Evolutionary conservation across 1,140 invertebrate species (phyloP), one percentile per base, ranked within the genome.

Genomic region (Asobara japonica): DNA sequence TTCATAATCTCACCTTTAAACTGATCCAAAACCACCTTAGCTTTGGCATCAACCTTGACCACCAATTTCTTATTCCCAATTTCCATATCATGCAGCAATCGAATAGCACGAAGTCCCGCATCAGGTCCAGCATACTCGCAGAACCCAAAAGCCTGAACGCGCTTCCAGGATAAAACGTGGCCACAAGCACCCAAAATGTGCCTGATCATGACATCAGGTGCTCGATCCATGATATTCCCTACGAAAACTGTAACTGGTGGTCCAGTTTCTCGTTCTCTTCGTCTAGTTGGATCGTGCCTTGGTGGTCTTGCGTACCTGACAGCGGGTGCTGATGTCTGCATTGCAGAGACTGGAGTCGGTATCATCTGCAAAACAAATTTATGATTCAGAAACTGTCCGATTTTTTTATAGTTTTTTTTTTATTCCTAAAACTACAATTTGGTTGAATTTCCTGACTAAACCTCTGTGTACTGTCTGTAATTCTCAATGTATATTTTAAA

Each of bases 111-210:
- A 66, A 99, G 89, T 25, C 97, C 98, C 1, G 97, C 95, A 88
- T 98, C 97, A 18, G 97, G 97, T 69, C 96, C 94, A 62, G 91
- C 95, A 90, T 93, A 97, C 88, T 99, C 98, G 89, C 98, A 99
- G 88, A 99, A 99, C 22, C 98, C 98, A 89, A 99, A 99, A 8
- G 95, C 97, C 85, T 98, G 97, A 7, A 99, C 97, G 76, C 98
- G 90, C 86, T 99, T 99, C 98, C 98, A 99, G 77, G 94, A 96
- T 1, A 97, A 88, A 22, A 99, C 96, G 75, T 95, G 93, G 1
- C 98, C 98, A 90, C 97, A 96, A 18, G 94, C 92, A 48, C 91
- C 93, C 60, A 99, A 88, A 80, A 99, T 94, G 79, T 96, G 94
- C 76, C 97, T 90, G 8, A 99, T 94, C 94, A 99, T 96, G 8